phyloP scores from a whole-genome alignment of 2,113 vertebrate genomes.

The Sitta europaea region DNA sequence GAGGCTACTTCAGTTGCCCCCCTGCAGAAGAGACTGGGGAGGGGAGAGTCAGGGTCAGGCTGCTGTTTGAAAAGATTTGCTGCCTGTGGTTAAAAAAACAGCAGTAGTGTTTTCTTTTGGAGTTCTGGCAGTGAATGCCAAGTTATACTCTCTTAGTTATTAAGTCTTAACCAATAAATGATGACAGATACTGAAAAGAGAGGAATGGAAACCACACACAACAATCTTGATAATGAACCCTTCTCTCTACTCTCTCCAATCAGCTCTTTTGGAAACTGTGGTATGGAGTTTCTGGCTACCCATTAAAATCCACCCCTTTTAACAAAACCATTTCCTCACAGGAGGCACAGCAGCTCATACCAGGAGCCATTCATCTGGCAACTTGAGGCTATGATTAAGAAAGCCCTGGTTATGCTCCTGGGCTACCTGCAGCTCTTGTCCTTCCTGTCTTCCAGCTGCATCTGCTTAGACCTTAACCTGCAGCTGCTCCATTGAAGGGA shows the following conservation, averaged over 20 bases:
- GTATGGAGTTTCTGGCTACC: neutral
- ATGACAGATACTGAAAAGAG: constrained; percentile 9
- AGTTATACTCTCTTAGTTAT: neutral
- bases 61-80: neutral
- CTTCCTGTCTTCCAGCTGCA: neutral
- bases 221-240: constrained; percentile 23
- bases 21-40: neutral
- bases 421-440: neutral
- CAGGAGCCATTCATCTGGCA: neutral
- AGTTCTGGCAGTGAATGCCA: neutral
- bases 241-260: neutral
- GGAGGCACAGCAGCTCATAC: neutral
- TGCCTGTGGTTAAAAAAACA: neutral
- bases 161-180: constrained; percentile 4
- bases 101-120: neutral
- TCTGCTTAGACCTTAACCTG: neutral
- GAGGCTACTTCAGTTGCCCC: neutral
- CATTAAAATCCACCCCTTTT: neutral
- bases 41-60: neutral
- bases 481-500: neutral
- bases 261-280: neutral
- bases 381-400: neutral
- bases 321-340: neutral
- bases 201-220: neutral
- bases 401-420: neutral